A percentile compares a stretch with the other conserved stretches of the same genome.
Conservation (phyloP, 2,113 vertebrate genomes). For the Odontophorus gujanensis region DNA sequence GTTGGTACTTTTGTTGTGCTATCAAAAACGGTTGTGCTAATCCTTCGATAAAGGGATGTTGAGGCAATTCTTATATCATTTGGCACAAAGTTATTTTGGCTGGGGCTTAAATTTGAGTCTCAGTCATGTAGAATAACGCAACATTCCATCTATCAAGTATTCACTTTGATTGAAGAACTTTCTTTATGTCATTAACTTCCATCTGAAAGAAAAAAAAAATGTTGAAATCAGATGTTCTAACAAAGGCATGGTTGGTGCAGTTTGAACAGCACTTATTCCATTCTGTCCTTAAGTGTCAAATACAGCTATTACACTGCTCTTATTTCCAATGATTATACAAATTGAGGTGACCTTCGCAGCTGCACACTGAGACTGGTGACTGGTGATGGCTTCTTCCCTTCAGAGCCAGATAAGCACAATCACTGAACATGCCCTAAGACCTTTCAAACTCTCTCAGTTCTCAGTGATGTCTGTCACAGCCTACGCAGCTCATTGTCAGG, state of each 20-base stretch:
- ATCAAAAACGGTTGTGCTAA: constrained; percentile 83
- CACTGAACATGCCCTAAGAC: background rate
- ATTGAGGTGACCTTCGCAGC: background rate
- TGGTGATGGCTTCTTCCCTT: background rate
- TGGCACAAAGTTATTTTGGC: constrained; percentile 95
- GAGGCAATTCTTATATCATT: constrained; percentile 88
- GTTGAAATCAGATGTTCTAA: background rate
- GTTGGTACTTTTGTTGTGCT: constrained; percentile 82
- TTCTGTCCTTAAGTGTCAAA: background rate
- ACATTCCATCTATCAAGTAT: constrained; percentile 74
- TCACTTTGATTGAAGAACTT: constrained; percentile 94
- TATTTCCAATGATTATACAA: background rate
- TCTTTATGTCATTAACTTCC: constrained; percentile 98
- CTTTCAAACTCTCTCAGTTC: background rate
- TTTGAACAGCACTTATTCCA: background rate
- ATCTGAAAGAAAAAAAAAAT: constrained; percentile 78
- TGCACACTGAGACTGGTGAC: background rate
- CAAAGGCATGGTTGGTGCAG: background rate
- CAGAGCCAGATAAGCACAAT: background rate
- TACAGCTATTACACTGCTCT: background rate
- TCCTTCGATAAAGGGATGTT: constrained; percentile 77
- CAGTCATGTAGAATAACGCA: constrained; percentile 77
- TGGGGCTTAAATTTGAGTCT: constrained; percentile 82
- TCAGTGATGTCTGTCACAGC: background rate
- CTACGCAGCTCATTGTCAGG: background rate